These are phyloP conservation scores for Nymphalis c-album DNA, from an alignment of 2,888 invertebrate genomes.

Conservation along the genomic window DNA sequence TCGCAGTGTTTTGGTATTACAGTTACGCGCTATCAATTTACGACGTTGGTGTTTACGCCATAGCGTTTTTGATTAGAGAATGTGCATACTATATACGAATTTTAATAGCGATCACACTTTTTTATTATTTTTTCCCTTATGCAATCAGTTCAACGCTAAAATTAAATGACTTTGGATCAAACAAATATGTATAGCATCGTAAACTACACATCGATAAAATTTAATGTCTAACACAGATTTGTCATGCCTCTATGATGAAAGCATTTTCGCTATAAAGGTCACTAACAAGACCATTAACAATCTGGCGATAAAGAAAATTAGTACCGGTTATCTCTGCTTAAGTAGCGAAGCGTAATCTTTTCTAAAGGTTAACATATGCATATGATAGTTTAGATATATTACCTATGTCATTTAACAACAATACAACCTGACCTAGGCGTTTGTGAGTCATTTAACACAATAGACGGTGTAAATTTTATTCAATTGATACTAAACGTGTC, in stretches of 20 bases:
- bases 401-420: not conserved
- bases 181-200: too few species aligned
- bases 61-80: too few species aligned
- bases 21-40: too few species aligned
- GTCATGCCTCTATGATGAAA: not conserved
- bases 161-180: too few species aligned
- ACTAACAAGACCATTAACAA: too few species aligned
- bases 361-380: not conserved
- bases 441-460: conserved; percentile 13
- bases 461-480: conserved; percentile 18
- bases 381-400: not conserved
- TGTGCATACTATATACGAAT: too few species aligned
- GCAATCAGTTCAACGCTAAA: too few species aligned
- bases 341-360: not conserved
- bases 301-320: not conserved
- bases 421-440: conserved; percentile 16
- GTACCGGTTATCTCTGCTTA: not conserved
- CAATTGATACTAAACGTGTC: conserved; percentile 6
- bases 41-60: too few species aligned
- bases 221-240: not conserved
- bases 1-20: too few species aligned
- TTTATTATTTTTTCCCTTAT: too few species aligned
- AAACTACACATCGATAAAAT: too few species aligned
- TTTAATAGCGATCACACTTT: too few species aligned
- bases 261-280: not conserved